Base-by-base conservation (phyloP, 1,140 invertebrate species). In the Drosophila bocki region DNA sequence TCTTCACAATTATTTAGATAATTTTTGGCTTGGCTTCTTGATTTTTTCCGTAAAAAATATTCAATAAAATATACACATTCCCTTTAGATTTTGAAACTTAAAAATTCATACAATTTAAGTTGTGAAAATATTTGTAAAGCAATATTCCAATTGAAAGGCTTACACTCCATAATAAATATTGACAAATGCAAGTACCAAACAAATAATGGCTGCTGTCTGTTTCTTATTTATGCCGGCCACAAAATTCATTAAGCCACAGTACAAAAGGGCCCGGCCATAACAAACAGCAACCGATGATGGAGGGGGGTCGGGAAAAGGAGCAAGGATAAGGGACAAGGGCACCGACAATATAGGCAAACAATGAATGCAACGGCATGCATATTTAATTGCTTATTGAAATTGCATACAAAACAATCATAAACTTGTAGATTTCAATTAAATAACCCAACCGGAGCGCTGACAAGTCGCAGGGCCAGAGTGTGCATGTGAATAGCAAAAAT, bases 381-480 rank as follows among this genome's bases (percentile, higher is more conserved):
- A 88, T 88, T 87, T 78, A 88, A 77, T 75, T 74, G 70, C 84
- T 60, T 77, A 87, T 77, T 51, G 57, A 72, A 76, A 82, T 62
- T 87, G 70, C 70, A 76, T 63, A 51, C 65, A 78, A 77, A 72
- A 75, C 68, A 87, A 82, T 87, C 70, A 84, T 88, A 62, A 88
- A 84, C 65, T 87, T 84, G 79, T 63, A 57, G 72, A 88, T 78
- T 87, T 83, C 72, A 87, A 88, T 87, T 88, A 88, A 74, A 78
- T 78, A 69, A 70, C 76, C 58, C 62, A 58, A 39, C 63, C 50
- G 63, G 39, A 44, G 45, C 47, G 72, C 59, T 59, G 58, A 62
- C 60, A 81, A 75, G 78, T 50, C 53, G 41, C 47, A 44, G 44
- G 58, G 35, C 32, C 37, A 48, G 42, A 60, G 64, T 56, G 60